Conservation (phyloP, 92 coral and sea anemone species). For the Bergia sp. region DNA sequence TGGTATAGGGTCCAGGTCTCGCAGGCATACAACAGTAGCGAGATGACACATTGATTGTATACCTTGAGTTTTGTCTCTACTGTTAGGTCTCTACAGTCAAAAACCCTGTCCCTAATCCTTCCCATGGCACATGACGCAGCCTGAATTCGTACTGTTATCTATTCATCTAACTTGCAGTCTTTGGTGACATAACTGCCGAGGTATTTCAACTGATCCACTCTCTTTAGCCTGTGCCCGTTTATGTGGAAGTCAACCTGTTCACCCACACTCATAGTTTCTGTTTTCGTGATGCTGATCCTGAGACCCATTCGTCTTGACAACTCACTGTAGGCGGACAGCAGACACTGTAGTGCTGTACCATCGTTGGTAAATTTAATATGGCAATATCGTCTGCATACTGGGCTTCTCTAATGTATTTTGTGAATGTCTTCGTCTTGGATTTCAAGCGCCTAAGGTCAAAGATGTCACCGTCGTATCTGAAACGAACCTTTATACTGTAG, state of each 20-base stretch:
- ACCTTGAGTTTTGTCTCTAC: not conserved
- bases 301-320: slow-evolving; percentile 58
- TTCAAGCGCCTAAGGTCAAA: slow-evolving; percentile 54
- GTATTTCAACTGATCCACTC: not conserved
- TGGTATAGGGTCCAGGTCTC: no score
- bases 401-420: slow-evolving; percentile 35
- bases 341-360: slow-evolving; percentile 17
- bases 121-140: not conserved
- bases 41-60: not conserved
- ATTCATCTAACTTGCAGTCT: not conserved
- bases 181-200: not conserved
- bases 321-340: slow-evolving; percentile 41
- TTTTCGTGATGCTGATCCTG: not conserved
- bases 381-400: slow-evolving; percentile 48
- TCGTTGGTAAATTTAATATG: slow-evolving; percentile 13
- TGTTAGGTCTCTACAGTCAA: no score
- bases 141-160: not conserved
- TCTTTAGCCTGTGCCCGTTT: no score
- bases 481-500: slow-evolving; percentile 48
- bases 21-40: not conserved
- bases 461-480: slow-evolving; percentile 55
- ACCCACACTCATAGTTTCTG: no score
- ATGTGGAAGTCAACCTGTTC: no score
- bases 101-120: not conserved
- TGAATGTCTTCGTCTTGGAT: slow-evolving; percentile 48